Evolutionary conservation across 2,888 invertebrate genomes (phyloP).

Genomic region (Tridacna gigas): DNA sequence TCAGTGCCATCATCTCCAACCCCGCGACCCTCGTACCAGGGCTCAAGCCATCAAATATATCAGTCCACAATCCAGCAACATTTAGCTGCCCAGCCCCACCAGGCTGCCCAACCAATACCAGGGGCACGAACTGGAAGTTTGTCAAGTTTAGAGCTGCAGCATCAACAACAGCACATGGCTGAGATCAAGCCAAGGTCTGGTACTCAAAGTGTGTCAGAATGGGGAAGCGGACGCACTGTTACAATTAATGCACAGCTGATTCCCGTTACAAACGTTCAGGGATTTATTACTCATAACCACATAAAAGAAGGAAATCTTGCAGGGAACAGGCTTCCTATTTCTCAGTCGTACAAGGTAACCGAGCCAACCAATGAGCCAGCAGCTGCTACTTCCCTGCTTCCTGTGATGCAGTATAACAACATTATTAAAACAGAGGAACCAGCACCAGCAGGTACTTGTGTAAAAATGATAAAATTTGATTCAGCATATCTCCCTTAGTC

Average conservation of each 20-base stretch:
- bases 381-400: constrained; percentile 60
- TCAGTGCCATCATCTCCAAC: constrained; percentile 55
- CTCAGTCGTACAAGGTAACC: constrained; percentile 17
- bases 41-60: constrained; percentile 31
- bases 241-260: constrained; percentile 63
- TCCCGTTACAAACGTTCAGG: constrained; percentile 46
- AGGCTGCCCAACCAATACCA: background rate
- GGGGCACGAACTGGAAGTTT: constrained; percentile 52
- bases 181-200: constrained; percentile 52
- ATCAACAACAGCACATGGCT: constrained; percentile 28
- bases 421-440: constrained; percentile 47
- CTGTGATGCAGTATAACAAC: constrained; percentile 61
- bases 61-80: constrained; percentile 72
- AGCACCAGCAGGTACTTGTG: constrained; percentile 31
- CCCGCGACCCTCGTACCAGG: constrained; percentile 32
- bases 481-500: background rate
- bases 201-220: constrained; percentile 61
- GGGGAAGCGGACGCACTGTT: constrained; percentile 47
- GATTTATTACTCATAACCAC: constrained; percentile 54
- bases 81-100: constrained; percentile 56
- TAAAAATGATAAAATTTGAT: constrained; percentile 34
- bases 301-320: constrained; percentile 46
- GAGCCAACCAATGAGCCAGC: constrained; percentile 42
- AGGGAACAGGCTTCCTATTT: constrained; percentile 7
- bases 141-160: constrained; percentile 40